Base-by-base conservation (phyloP, 2,797 vertebrate genomes). In the Limosa lapponica region DNA sequence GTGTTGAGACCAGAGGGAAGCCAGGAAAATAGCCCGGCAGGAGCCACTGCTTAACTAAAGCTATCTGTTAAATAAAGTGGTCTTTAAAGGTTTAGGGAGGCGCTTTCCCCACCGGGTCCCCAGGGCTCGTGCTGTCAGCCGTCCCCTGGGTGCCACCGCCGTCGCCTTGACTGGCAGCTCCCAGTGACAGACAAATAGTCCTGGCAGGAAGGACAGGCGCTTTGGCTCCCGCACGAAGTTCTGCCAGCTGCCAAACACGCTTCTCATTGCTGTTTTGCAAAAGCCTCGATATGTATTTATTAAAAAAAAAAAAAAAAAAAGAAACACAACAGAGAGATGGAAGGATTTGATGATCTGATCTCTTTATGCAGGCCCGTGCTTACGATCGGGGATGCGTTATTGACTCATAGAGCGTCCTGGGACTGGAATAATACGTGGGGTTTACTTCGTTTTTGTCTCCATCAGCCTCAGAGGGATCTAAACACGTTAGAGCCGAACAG, bases 41-140 rank as follows among this genome's bases (percentile, higher is more conserved):
- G 93, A 95, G 72, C 90, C 72, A 67, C 11, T 6, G 80, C 95
- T 96, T 95, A 96, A 84, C 89, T 89, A 94, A 92, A 97, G 89
- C 94, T 79, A 11, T 4, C 92, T 57, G 77, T 83, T 95, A 58
- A 95, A 94, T 89, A 57, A 70, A 87, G 71, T 57, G 81, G 67
- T 94, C 79, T 95, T 95, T 93, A 95, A 94, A 74, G 95, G 81
- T 97, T 96, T 95, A 96, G 89, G 2, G 36, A 90, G 48, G 84
- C 91, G 94, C 91, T 94, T 78, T 36, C 74, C 67, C 48, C 32
- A 12, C 22, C 22, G 1, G 8, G 41, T 85, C 91, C 70, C 93
- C 94, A 6, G 85, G 87, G 90, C 87, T 52, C 6, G 24, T 37
- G 79, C 85, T 81, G 61, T 66, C 13, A 77, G 91, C 55, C 22